phyloP scores from a whole-genome alignment of 2,797 vertebrate genomes.

The Chiropotes sagulatus region DNA sequence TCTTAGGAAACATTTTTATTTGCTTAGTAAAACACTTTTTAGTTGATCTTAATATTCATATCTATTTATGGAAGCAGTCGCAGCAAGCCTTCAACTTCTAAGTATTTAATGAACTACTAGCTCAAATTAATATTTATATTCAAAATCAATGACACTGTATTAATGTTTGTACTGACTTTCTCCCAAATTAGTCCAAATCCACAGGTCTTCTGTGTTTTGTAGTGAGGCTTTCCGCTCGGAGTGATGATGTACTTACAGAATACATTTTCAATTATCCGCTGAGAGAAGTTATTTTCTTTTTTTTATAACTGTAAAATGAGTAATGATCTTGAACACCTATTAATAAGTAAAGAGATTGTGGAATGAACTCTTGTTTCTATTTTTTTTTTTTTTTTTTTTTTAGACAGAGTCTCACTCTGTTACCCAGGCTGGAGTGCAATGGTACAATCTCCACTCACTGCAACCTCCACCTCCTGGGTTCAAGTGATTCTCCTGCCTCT shows the following conservation, averaged over 20 bases:
- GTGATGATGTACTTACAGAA: not conserved
- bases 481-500: too few species aligned
- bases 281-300: not conserved
- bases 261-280: not conserved
- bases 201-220: not conserved
- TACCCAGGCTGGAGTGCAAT: too few species aligned
- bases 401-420: too few species aligned
- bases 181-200: not conserved
- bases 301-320: not conserved
- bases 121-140: slow-evolving; percentile 34
- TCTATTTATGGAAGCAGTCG: slow-evolving; percentile 34
- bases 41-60: not conserved
- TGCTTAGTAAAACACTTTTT: slow-evolving; percentile 20
- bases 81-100: slow-evolving; percentile 19
- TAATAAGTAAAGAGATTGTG: not conserved
- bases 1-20: slow-evolving; percentile 52
- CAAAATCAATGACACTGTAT: not conserved
- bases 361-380: not conserved
- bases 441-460: too few species aligned
- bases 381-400: too few species aligned
- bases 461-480: too few species aligned
- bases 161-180: not conserved
- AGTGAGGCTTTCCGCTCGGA: not conserved
- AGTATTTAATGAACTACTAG: slow-evolving; percentile 34
- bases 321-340: not conserved